Base-by-base conservation (phyloP, 2,113 vertebrate genomes). In the Actenoides lindsayi region DNA sequence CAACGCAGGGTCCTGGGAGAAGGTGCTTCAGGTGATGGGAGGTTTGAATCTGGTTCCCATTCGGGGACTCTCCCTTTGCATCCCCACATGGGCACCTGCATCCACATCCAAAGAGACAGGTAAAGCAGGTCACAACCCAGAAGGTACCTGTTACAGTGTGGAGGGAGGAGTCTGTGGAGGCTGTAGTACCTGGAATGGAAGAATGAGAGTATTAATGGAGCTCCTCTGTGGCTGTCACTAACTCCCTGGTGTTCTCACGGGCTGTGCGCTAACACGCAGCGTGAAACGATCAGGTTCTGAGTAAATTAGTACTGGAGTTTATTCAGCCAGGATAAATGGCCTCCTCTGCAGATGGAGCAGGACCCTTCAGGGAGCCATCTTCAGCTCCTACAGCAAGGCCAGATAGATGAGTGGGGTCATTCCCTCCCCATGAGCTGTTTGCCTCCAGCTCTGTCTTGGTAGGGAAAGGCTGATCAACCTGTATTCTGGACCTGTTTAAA, bases 131-230 rank as follows among this genome's bases (percentile, higher is more conserved):
- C 42, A 13, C 27, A 35, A 16, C 5, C 16, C 42, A 19, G 39
- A 13, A 81, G 51, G 65, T 96, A 96, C 95, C 95, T 97, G 92
- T 77, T 81, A 89, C 60, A 35, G 57, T 1, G 0, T 56, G 64
- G 57, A 16, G 10, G 16, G 93, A 48, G 42, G 88, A 46, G 46
- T 20, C 23, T 60, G 83, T 80, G 83, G 60, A 64, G 73, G 39
- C 10, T 33, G 83, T 25, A 33, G 90, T 78, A 89, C 90, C 96
- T 96, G 92, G 14, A 96, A 93, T 21, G 60, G 78, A 83, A 91
- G 48, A 60, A n/a, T 7, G 69, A 37, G 28, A 70, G 20, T 11
- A 35, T 95, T 35, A 95, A 18, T 2, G 7, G 15, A 65, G 81
- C 44, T 48, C 8, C 6, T 15, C 30, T 57, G 42, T 50, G 51